Base-by-base conservation (phyloP, 2,113 vertebrate species). In the Monopterus albus region DNA sequence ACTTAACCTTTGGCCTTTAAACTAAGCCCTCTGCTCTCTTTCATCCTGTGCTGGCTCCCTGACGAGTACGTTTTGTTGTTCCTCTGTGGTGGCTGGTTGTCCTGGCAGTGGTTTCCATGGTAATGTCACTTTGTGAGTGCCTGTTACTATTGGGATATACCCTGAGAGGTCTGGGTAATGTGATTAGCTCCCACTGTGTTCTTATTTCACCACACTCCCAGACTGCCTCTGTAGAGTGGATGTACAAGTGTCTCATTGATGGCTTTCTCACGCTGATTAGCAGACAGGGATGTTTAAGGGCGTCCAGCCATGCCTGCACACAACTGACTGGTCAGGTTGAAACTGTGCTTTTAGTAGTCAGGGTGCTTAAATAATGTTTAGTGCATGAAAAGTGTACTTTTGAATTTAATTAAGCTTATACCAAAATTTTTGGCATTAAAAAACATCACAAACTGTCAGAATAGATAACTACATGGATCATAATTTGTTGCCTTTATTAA, bases 231-330 rank as follows among this genome's bases (percentile, higher is more conserved):
- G 46, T 2, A 5, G 50, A 63, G 36, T 42, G 59, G 53, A 60
- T 6, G 31, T 36, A 71, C 50, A 39, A 72, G 39, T 33, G 60
- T 60, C 67, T 33, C 1, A 23, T 39, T 35, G 23, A 71, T 17
- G 59, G 25, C 46, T 63, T 78, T 78, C 67, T 78, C 67, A 72
- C 38, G 18, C 58, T 43, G 58, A 63, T 57, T 43, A 51, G 23
- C 58, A 51, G 20, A 57, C n/a, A 4, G n/a, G 42, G 26, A 26
- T 33, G 38, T 46, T 23, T 47, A 1, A 7, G 7, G 33, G 31
- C n/a, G 21, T 55, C n/a, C 29, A 46, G 73, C 49, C 23, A 1
- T 1, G 26, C 26, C 42, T 8, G 2, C 8, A 9, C 9, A 23
- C 6, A 31, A 40, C 49, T 35, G 3, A 40, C 5, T 35, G 25